A percentile compares a stretch with the other conserved stretches of the same genome.
Conservation (phyloP, 2,113 vertebrate species). For the Labrus mixtus region DNA sequence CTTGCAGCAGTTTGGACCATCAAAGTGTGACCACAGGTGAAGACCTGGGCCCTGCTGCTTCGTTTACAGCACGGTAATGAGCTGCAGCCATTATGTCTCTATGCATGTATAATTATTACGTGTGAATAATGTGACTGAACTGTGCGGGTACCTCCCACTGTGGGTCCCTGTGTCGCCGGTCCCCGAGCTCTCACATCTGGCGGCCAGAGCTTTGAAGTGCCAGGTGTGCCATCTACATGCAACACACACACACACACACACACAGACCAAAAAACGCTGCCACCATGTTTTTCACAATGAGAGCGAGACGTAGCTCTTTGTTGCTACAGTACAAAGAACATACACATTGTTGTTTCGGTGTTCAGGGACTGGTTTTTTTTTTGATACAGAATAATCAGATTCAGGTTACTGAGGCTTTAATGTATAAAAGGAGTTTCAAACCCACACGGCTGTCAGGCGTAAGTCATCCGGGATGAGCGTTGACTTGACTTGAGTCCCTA, state of each 20-base stretch:
- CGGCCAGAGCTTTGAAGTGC: slow-evolving; percentile 74
- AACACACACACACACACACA: slow-evolving; percentile 24
- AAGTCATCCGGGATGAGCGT: slow-evolving; percentile 39
- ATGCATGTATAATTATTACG: slow-evolving; percentile 61
- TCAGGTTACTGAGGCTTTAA: slow-evolving; percentile 47
- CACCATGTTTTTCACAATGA: slow-evolving; percentile 24
- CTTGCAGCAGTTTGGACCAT: slow-evolving; percentile 10
- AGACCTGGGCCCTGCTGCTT: not conserved
- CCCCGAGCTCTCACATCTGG: slow-evolving; percentile 64
- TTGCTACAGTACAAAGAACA: slow-evolving; percentile 56
- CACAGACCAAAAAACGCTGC: too few species aligned
- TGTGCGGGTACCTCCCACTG: slow-evolving; percentile 63
- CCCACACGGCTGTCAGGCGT: slow-evolving; percentile 31
- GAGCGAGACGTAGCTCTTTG: slow-evolving; percentile 28
- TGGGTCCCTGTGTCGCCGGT: slow-evolving; percentile 43
- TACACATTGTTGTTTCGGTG: slow-evolving; percentile 60
- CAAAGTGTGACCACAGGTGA: slow-evolving; percentile 50
- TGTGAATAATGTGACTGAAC: slow-evolving; percentile 67
- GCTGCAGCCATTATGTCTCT: slow-evolving; percentile 48
- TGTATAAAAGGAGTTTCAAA: slow-evolving; percentile 49
- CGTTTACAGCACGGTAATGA: slow-evolving; percentile 44
- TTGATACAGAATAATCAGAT: slow-evolving; percentile 60
- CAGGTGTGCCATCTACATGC: slow-evolving; percentile 73
- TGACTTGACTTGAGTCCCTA: slow-evolving; percentile 38
- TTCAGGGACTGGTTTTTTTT: slow-evolving; percentile 59